Conservation (phyloP, 2,888 invertebrate species). For the Lycaena phlaeas region DNA sequence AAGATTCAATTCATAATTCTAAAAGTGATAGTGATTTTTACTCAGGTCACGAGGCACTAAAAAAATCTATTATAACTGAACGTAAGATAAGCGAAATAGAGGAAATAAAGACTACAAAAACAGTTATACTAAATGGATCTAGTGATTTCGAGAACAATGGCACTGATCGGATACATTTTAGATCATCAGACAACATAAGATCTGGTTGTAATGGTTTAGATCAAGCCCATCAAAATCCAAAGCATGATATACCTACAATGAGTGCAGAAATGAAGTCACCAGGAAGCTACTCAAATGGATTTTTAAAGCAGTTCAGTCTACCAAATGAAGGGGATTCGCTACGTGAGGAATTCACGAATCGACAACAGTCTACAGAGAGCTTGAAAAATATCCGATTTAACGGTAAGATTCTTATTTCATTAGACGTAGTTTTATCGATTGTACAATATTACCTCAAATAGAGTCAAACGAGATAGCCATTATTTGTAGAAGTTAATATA, state of each 20-base stretch:
- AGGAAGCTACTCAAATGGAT: background rate
- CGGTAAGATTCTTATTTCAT: background rate
- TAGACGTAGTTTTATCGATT: no score
- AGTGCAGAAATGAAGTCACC: background rate
- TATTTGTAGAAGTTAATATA: no score
- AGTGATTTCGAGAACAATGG: slow-evolving; percentile 24
- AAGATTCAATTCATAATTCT: slow-evolving; percentile 40
- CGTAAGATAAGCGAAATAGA: slow-evolving; percentile 56
- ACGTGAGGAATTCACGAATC: background rate
- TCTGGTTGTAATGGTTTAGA: background rate
- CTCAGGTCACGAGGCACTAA: slow-evolving; percentile 46
- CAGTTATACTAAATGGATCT: slow-evolving; percentile 52
- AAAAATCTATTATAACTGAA: slow-evolving; percentile 53
- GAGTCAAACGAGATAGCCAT: no score
- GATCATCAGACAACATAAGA: slow-evolving; percentile 6
- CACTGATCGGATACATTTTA: slow-evolving; percentile 7
- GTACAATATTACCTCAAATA: no score
- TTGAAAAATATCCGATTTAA: background rate
- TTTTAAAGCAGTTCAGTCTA: background rate
- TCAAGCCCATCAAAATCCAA: background rate
- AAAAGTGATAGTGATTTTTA: slow-evolving; percentile 50
- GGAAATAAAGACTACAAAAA: slow-evolving; percentile 65
- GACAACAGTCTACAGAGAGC: background rate
- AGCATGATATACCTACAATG: no score
- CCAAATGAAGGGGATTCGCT: background rate